These are phyloP conservation scores for Amphiduros pacificus DNA, from an alignment of 2,888 invertebrate genomes.

Conservation along the genomic window DNA sequence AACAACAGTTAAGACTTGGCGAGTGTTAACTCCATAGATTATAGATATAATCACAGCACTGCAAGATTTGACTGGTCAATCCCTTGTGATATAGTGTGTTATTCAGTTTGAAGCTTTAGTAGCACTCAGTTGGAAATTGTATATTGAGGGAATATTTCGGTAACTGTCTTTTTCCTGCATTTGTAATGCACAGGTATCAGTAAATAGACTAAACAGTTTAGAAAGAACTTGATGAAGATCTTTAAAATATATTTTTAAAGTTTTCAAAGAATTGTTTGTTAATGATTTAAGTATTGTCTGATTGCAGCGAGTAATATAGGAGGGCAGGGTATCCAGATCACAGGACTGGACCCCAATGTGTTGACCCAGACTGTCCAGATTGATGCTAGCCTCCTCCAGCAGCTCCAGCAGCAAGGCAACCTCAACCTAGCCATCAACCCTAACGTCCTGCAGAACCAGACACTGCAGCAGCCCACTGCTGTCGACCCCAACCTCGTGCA, in stretches of 20 bases:
- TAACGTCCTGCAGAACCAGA: conserved; percentile 31
- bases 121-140: too few species aligned
- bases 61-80: too few species aligned
- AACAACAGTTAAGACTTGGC: too few species aligned
- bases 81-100: too few species aligned
- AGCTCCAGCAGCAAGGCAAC: conserved; percentile 56
- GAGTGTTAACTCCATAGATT: too few species aligned
- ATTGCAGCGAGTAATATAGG: conserved; percentile 9
- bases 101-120: too few species aligned
- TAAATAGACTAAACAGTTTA: too few species aligned
- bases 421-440: conserved; percentile 56
- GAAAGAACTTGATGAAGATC: neutral
- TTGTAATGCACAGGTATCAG: too few species aligned
- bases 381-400: conserved; percentile 62
- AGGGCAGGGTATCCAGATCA: conserved; percentile 57
- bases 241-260: neutral
- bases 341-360: conserved; percentile 57
- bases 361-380: conserved; percentile 60
- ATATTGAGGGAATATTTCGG: too few species aligned
- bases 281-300: neutral
- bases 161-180: too few species aligned
- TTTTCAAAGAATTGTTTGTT: neutral
- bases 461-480: neutral
- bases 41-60: too few species aligned
- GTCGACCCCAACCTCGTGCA: conserved; percentile 40